A percentile compares a stretch with the other conserved stretches of the same genome.
These are phyloP conservation scores for Ephestia elutella DNA, from an alignment of 1,140 invertebrate species.

Conservation along the genomic window DNA sequence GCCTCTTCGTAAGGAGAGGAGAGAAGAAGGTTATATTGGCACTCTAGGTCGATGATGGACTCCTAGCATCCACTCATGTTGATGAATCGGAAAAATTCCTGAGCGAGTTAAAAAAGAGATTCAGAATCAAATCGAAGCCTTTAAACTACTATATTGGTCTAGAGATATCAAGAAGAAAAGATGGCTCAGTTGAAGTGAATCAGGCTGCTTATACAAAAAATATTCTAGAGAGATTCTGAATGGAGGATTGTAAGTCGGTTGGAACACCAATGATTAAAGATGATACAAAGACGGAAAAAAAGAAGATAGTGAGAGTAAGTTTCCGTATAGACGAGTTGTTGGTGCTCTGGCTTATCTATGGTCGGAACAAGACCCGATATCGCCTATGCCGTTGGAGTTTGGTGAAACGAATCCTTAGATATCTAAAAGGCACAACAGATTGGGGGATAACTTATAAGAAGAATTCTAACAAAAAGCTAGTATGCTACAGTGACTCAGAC, in stretches of 20 bases:
- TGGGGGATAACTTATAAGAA: too few species aligned
- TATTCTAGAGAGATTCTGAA: slow-evolving; percentile 29
- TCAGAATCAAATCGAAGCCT: too few species aligned
- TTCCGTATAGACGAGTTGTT: slow-evolving; percentile 52
- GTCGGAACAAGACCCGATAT: slow-evolving; percentile 59
- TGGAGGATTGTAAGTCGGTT: slow-evolving; percentile 5
- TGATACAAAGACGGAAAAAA: neutral
- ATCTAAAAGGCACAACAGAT: slow-evolving; percentile 18
- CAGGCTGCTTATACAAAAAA: slow-evolving; percentile 47
- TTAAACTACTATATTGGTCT: too few species aligned
- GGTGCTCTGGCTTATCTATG: slow-evolving; percentile 50
- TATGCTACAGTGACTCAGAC: slow-evolving; percentile 48
- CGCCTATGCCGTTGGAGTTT: slow-evolving; percentile 40
- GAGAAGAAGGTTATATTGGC: too few species aligned
- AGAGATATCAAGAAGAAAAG: too few species aligned
- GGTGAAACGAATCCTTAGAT: slow-evolving; percentile 32
- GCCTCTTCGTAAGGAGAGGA: too few species aligned
- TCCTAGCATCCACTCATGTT: too few species aligned
- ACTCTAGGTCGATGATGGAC: too few species aligned
- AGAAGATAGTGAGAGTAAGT: too few species aligned
- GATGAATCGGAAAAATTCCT: too few species aligned
- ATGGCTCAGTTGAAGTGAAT: slow-evolving; percentile 17
- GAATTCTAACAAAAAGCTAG: too few species aligned
- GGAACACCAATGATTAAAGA: slow-evolving; percentile 20
- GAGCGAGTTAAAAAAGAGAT: too few species aligned